Conservation (phyloP, 2,888 invertebrate species). For the Drosophila prolongata region DNA sequence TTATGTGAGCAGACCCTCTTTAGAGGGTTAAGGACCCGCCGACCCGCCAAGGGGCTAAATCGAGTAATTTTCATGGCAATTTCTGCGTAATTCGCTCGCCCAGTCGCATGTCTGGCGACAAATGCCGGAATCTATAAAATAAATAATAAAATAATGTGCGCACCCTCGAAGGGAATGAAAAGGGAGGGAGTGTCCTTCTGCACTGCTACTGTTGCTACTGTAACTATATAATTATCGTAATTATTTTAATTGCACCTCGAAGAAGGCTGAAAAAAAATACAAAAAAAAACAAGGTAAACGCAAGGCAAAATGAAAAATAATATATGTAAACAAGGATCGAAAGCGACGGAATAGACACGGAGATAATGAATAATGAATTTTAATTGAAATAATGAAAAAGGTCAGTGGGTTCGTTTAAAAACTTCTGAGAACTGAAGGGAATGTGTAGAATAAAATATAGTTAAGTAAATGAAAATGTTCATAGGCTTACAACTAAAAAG, state of each 20-base stretch:
- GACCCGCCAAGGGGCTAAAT: conserved; percentile 9
- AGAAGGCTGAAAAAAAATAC: conserved; percentile 3
- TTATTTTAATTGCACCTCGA: conserved; percentile 63
- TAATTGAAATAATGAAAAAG: conserved; percentile 35
- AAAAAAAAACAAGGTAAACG: conserved; percentile 4
- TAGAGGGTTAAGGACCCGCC: conserved; percentile 35
- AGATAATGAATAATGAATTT: conserved; percentile 36
- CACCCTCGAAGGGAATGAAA: conserved; percentile 1
- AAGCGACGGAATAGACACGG: conserved; percentile 30
- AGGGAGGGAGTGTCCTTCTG: conserved; percentile 21
- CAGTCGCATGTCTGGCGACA: conserved; percentile 47
- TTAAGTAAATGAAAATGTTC: no score
- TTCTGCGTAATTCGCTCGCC: conserved; percentile 46
- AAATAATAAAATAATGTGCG: conserved; percentile 49
- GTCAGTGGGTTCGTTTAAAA: conserved; percentile 26
- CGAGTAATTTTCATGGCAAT: conserved; percentile 46
- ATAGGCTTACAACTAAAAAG: no score
- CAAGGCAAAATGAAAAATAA: conserved; percentile 16
- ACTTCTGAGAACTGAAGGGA: not conserved
- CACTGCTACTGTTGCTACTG: conserved; percentile 17
- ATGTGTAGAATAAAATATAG: not conserved
- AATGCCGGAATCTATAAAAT: conserved; percentile 53
- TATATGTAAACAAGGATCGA: conserved; percentile 39
- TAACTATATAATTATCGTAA: conserved; percentile 63
- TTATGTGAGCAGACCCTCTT: conserved; percentile 47